These are phyloP conservation scores for Idaea straminata DNA, from an alignment of 2,888 invertebrate genomes.

Conservation along the genomic window DNA sequence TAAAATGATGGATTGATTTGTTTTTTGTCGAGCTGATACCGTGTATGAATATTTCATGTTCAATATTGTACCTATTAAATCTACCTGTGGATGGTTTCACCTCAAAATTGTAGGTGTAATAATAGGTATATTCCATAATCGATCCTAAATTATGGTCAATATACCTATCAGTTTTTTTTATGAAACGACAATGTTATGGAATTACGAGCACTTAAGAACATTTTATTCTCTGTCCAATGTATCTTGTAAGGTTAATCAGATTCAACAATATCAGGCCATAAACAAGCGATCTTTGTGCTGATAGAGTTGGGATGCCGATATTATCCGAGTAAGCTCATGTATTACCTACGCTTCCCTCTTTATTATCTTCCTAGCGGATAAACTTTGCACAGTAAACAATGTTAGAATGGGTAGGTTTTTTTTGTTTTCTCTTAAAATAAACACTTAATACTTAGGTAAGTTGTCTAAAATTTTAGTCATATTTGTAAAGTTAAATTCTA, in stretches of 20 bases:
- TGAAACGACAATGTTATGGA: neutral
- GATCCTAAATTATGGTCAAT: neutral
- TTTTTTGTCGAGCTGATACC: too few species aligned
- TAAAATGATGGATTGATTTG: neutral
- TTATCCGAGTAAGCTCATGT: constrained; percentile 1
- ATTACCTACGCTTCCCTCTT: neutral
- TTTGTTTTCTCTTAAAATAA: neutral
- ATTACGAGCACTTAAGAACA: neutral
- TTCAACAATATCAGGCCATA: neutral
- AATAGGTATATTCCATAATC: neutral
- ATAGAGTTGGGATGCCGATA: neutral
- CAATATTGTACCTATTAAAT: neutral
- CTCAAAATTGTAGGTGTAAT: neutral
- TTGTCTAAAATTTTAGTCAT: constrained; percentile 3
- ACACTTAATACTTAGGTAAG: too few species aligned
- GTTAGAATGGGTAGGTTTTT: constrained; percentile 18
- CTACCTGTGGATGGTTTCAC: neutral
- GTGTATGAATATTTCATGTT: too few species aligned
- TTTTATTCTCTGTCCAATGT: neutral
- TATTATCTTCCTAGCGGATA: neutral
- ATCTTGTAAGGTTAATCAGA: constrained; percentile 1
- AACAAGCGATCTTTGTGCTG: neutral
- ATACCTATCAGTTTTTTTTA: neutral
- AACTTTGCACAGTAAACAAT: constrained; percentile 3
- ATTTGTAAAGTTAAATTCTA: constrained; percentile 12